phyloP scores from a whole-genome alignment of 2,888 invertebrate genomes.

The Parasteatoda lunata region DNA sequence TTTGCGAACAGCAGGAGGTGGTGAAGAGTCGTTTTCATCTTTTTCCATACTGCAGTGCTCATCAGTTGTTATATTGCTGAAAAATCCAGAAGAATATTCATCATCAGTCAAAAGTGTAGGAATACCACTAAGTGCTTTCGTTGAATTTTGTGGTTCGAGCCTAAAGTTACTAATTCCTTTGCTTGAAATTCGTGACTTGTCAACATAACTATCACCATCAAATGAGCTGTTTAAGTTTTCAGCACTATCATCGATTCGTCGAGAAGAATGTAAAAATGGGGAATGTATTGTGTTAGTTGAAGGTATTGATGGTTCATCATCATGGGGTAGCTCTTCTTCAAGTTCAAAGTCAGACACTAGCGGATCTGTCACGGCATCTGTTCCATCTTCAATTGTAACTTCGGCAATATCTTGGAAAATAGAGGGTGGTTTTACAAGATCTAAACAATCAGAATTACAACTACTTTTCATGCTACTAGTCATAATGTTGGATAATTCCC shows the following conservation, averaged over 20 bases:
- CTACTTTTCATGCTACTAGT: constrained; percentile 74
- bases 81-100: constrained; percentile 36
- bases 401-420: constrained; percentile 83
- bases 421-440: constrained; percentile 83
- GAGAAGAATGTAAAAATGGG: constrained; percentile 72
- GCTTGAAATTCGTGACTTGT: constrained; percentile 20
- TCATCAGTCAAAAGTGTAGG: constrained; percentile 29
- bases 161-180: constrained; percentile 49
- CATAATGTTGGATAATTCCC: constrained; percentile 73
- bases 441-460: constrained; percentile 77
- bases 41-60: constrained; percentile 77
- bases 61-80: constrained; percentile 21
- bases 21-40: constrained; percentile 73
- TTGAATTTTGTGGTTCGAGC: constrained; percentile 29
- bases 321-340: constrained; percentile 72
- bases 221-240: constrained; percentile 64
- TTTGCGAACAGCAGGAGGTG: constrained; percentile 58
- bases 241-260: constrained; percentile 48
- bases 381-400: constrained; percentile 75
- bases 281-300: constrained; percentile 79
- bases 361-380: constrained; percentile 77
- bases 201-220: constrained; percentile 51
- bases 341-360: constrained; percentile 78
- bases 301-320: constrained; percentile 69
- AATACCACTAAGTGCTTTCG: constrained; percentile 10